Percentiles rank a stretch among this genome's conserved stretches.
These are phyloP conservation scores for Ianthella basta DNA, from an alignment of 37 sponge, comb jelly and placozoan genomes.

Conservation along the genomic window DNA sequence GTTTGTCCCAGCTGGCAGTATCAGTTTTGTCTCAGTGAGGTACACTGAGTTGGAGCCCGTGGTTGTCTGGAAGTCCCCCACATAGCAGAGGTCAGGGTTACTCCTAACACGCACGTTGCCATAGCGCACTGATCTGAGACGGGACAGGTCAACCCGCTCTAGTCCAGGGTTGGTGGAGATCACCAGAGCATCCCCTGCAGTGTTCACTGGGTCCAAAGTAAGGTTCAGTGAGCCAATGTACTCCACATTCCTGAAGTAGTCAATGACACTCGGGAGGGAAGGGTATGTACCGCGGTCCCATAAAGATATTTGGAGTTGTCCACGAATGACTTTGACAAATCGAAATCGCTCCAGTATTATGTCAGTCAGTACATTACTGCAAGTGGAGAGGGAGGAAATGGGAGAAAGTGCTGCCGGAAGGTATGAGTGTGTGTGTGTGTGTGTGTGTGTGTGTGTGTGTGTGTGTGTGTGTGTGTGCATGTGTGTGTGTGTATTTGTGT, in stretches of 20 bases:
- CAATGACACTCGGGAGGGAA: neutral
- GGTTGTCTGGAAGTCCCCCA: conserved; percentile 42
- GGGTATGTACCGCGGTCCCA: neutral
- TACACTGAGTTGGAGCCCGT: neutral
- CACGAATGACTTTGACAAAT: neutral
- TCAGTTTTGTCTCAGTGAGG: neutral
- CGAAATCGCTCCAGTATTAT: neutral
- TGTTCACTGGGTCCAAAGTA: neutral
- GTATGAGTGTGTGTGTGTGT: conserved; percentile 42
- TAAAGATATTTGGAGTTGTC: neutral
- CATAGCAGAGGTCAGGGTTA: conserved; percentile 48
- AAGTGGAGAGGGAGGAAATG: no score
- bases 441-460: conserved; percentile 44
- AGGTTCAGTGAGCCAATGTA: conserved; percentile 5
- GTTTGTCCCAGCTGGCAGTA: neutral
- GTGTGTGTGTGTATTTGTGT: neutral
- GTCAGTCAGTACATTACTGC: neutral
- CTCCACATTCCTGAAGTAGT: conserved; percentile 28
- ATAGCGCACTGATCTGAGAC: conserved; percentile 34
- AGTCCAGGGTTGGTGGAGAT: neutral
- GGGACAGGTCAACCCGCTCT: conserved; percentile 20
- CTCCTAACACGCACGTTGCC: neutral
- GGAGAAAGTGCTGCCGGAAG: no score
- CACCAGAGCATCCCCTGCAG: neutral
- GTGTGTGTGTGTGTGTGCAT: conserved; percentile 33